Conservation (phyloP, 2,797 vertebrate species). For the Falco peregrinus region DNA sequence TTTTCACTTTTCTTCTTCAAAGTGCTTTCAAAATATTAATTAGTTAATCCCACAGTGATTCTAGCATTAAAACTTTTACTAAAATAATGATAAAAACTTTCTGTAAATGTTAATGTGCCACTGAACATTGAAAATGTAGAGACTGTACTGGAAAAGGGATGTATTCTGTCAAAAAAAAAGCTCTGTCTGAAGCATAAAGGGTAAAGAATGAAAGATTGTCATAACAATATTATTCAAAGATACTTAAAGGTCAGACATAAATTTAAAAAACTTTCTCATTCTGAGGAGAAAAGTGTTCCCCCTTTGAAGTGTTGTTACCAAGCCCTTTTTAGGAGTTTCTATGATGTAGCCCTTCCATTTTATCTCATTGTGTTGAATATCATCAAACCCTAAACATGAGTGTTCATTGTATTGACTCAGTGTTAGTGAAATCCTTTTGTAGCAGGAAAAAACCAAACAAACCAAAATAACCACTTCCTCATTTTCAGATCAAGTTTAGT, state of each 20-base stretch:
- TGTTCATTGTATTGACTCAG: not conserved
- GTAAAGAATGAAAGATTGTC: slow-evolving; percentile 2
- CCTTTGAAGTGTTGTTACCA: not conserved
- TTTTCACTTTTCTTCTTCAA: not conserved
- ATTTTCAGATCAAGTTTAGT: not conserved
- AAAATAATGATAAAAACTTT: not conserved
- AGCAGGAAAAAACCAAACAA: not conserved
- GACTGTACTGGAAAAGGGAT: not conserved
- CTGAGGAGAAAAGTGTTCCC: not conserved
- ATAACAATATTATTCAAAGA: slow-evolving; percentile 1
- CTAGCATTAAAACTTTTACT: not conserved
- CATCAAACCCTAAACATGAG: not conserved
- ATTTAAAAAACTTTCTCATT: not conserved
- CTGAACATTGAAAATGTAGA: slow-evolving; percentile 17
- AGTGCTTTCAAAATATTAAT: slow-evolving; percentile 37
- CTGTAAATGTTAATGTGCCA: slow-evolving; percentile 19
- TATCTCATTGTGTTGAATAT: not conserved
- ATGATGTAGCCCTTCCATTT: not conserved
- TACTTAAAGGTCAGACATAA: not conserved
- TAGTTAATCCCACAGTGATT: slow-evolving; percentile 14
- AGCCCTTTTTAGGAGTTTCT: not conserved
- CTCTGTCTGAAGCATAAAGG: not conserved
- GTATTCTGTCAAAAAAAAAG: not conserved
- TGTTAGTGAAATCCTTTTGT: not conserved
- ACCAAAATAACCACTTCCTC: not conserved